Evolutionary conservation across 2,797 vertebrate species (phyloP), one percentile per base, ranked within the genome.

Genomic region (Paguma larvata): DNA sequence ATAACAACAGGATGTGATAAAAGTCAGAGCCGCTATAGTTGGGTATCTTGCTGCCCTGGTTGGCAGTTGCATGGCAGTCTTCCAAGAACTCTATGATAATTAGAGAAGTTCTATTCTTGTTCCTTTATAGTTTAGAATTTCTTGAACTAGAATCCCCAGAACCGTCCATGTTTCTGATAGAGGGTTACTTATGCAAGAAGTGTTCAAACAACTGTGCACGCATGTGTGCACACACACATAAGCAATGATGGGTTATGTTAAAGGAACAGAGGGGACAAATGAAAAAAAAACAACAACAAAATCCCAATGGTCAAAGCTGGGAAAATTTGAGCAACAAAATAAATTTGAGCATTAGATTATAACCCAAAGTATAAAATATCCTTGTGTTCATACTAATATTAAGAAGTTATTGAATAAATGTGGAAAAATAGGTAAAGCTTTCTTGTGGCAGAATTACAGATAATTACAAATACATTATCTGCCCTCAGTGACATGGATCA

Each of bases 71-170:
- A 30, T 82, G 70, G n/a, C 25, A 95, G 72, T 87, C 92, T 90
- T 88, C 38, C 21, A 97, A 93, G 95, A 97, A 63, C 95, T 95
- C 85, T 90, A 72, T 94, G 86, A 89, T 94, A 97, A 95, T 95
- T 98, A 98, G 92, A 85, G n/a, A 0, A 0, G n/a, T 84, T 97
- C 96, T 97, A 72, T 86, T 97, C 79, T 63, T 96, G 2, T 95
- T 97, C 46, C 5, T 98, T 92, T 53, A 88, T 97, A 94, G 73
- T 96, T 97, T 44, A 89, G 13, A 85, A 79, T 16, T 78, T 95
- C 84, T 92, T 85, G 96, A 95, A 98, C 89, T 96, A 70, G 84
- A 93, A 8, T 0, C 4, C 19, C 6, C 14, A 77, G 82, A 96
- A 68, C 59, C 94, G 30, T 38, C 85, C 85, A 14, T 80, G 75